phyloP scores from a whole-genome alignment of 1,140 invertebrate genomes.

The Olivierus martensii region DNA sequence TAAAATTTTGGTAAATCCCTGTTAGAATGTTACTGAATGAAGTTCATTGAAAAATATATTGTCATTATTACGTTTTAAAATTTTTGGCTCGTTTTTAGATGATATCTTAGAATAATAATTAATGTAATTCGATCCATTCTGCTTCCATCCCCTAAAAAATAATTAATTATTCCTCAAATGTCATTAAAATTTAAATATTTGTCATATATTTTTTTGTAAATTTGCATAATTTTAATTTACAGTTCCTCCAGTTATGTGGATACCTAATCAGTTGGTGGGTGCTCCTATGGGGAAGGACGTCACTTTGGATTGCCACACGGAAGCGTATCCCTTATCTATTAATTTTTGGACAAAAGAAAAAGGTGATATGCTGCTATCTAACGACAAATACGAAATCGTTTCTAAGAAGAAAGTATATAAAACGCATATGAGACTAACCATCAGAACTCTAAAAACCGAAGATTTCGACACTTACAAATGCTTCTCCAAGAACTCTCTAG shows the following conservation, averaged over 20 bases:
- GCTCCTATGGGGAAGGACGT: conserved; percentile 74
- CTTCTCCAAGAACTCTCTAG: conserved; percentile 79
- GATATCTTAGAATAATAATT: too few relatives aligned
- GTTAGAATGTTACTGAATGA: too few relatives aligned
- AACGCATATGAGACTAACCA: conserved; percentile 13
- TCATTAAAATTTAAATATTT: too few relatives aligned
- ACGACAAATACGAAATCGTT: conserved; percentile 56
- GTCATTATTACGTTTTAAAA: too few relatives aligned
- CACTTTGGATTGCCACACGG: conserved; percentile 59
- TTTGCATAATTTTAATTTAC: conserved; percentile 23
- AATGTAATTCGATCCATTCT: too few relatives aligned
- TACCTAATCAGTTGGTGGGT: conserved; percentile 37
- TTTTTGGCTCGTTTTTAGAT: too few relatives aligned
- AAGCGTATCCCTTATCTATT: conserved; percentile 66
- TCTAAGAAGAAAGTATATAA: conserved; percentile 11
- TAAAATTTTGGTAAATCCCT: too few relatives aligned
- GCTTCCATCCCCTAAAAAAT: too few relatives aligned
- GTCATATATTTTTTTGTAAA: too few relatives aligned
- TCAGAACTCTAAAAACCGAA: conserved; percentile 33
- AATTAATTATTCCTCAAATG: too few relatives aligned
- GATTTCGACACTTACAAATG: conserved; percentile 84
- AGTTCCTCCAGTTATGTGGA: conserved; percentile 35
- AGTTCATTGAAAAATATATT: too few relatives aligned
- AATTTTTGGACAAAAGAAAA: conserved; percentile 25
- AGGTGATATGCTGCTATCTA: conserved; percentile 74